A percentile compares a stretch with the other conserved stretches of the same genome.
These are phyloP conservation scores for Hippocampus guttulatus DNA, from an alignment of 2,113 vertebrate species.

Conservation along the genomic window DNA sequence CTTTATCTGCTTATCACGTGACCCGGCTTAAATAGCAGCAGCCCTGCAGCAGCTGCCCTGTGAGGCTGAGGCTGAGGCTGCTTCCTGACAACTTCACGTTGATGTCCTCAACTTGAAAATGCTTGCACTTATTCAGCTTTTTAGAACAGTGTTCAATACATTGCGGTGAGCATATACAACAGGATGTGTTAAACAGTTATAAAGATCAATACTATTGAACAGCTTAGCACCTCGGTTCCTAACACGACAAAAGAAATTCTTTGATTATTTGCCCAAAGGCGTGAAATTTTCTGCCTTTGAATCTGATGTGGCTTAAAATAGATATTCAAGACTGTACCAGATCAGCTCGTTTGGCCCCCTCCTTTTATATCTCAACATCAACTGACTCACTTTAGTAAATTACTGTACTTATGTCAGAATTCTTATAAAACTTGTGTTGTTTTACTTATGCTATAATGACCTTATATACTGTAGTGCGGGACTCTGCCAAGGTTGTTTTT, in stretches of 20 bases:
- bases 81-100: not conserved
- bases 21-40: slow-evolving; percentile 55
- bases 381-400: not conserved
- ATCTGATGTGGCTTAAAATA: slow-evolving; percentile 6
- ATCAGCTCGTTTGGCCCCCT: not conserved
- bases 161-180: not conserved
- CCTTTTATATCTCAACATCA: not conserved
- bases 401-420: not conserved
- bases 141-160: not conserved
- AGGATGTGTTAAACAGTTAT: not conserved
- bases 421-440: not conserved
- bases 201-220: slow-evolving; percentile 2
- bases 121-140: not conserved
- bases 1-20: slow-evolving; percentile 66
- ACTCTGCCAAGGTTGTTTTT: not conserved
- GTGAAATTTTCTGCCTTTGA: slow-evolving; percentile 2
- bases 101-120: not conserved
- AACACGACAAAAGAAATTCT: slow-evolving; percentile 40
- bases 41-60: slow-evolving; percentile 48
- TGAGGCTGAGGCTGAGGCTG: not conserved
- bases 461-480: not conserved
- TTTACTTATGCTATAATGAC: not conserved
- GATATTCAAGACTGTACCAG: not conserved
- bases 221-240: slow-evolving; percentile 28
- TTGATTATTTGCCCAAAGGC: slow-evolving; percentile 19